These are phyloP conservation scores for Himalopsyche anomala DNA, from an alignment of 2,888 invertebrate genomes.

Conservation along the genomic window DNA sequence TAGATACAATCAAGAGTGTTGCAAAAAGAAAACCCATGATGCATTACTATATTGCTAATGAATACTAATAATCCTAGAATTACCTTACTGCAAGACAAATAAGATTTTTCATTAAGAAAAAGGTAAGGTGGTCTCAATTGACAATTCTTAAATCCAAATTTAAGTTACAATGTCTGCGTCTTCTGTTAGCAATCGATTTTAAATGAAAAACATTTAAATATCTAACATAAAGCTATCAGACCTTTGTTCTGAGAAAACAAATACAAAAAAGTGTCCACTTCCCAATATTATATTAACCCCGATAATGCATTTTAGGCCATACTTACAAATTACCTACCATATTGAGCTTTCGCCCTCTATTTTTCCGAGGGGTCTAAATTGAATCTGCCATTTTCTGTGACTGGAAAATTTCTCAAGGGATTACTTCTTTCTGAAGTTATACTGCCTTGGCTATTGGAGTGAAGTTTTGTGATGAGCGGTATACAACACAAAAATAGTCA, in stretches of 20 bases:
- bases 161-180: too few species aligned
- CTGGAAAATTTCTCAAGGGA: neutral
- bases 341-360: constrained; percentile 3
- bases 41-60: neutral
- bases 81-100: too few species aligned
- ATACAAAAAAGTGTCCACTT: too few species aligned
- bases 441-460: neutral
- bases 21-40: constrained; percentile 34
- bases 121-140: too few species aligned
- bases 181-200: too few species aligned
- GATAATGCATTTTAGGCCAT: constrained; percentile 15
- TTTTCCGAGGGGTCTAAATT: neutral
- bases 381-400: neutral
- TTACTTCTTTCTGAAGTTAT: neutral
- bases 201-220: too few species aligned
- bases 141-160: too few species aligned
- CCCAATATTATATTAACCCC: neutral
- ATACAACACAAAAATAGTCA: neutral
- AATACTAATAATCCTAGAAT: too few species aligned
- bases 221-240: too few species aligned
- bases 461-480: neutral
- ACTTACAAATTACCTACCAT: constrained; percentile 42
- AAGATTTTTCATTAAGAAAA: too few species aligned
- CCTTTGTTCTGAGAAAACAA: too few species aligned
- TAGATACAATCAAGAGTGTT: neutral